These are phyloP conservation scores for Glossosoma conforme DNA, from an alignment of 1,140 invertebrate species.

Conservation along the genomic window DNA sequence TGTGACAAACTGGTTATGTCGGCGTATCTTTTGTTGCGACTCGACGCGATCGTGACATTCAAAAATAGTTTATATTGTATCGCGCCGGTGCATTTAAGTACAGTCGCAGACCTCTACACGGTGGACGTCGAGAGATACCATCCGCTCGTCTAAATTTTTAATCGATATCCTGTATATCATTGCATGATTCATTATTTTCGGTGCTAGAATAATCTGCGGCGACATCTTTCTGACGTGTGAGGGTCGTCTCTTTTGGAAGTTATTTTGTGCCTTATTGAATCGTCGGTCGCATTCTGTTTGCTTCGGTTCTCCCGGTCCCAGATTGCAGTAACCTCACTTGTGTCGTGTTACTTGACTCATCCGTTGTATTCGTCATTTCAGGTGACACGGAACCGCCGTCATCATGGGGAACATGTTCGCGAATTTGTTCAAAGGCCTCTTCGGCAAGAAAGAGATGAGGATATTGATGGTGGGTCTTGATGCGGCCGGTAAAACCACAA, in stretches of 20 bases:
- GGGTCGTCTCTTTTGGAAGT: too few species aligned
- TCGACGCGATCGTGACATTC: slow-evolving; percentile 6
- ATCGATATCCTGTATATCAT: slow-evolving; percentile 19
- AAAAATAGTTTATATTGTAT: background rate
- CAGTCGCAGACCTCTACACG: too few species aligned
- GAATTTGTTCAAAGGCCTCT: slow-evolving; percentile 90
- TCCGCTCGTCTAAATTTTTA: slow-evolving; percentile 10
- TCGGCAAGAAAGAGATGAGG: slow-evolving; percentile 98
- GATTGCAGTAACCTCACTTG: too few species aligned
- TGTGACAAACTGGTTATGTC: slow-evolving; percentile 27
- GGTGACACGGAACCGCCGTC: slow-evolving; percentile 45
- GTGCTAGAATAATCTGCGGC: too few species aligned
- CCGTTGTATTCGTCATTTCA: slow-evolving; percentile 20
- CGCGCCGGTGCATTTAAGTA: too few species aligned
- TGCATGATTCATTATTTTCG: slow-evolving; percentile 21
- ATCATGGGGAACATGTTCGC: slow-evolving; percentile 83
- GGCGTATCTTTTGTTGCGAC: slow-evolving; percentile 23
- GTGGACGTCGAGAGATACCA: background rate
- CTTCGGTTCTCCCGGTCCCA: too few species aligned
- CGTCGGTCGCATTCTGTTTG: too few species aligned
- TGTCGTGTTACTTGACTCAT: too few species aligned
- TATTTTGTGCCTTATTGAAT: too few species aligned
- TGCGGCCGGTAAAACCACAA: slow-evolving; percentile 99
- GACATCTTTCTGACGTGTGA: too few species aligned
- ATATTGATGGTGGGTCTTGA: slow-evolving; percentile 98